A percentile compares a stretch with the other conserved stretches of the same genome.
Evolutionary conservation across 2,888 invertebrate genomes (phyloP).

Genomic region (Carterocephalus palaemon): DNA sequence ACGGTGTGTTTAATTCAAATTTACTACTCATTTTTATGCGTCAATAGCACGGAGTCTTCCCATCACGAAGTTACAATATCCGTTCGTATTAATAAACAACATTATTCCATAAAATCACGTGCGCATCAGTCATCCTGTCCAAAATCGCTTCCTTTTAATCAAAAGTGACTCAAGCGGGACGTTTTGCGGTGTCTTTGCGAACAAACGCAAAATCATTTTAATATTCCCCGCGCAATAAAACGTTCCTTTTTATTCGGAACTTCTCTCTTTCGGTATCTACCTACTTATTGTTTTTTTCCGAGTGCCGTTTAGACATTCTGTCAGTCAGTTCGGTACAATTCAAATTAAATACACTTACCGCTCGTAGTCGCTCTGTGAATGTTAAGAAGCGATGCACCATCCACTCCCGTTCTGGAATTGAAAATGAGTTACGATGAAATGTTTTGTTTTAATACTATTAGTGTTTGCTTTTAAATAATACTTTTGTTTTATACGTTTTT

Average conservation of each 20-base stretch:
- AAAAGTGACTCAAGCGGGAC: constrained; percentile 55
- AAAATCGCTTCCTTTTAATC: constrained; percentile 71
- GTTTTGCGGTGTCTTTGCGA: constrained; percentile 37
- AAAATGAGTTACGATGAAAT: constrained; percentile 60
- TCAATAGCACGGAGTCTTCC: constrained; percentile 55
- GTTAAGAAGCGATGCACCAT: constrained; percentile 55
- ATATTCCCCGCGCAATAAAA: constrained; percentile 61
- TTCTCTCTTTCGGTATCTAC: constrained; percentile 52
- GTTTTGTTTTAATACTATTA: constrained; percentile 72
- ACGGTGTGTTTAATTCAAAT: no score
- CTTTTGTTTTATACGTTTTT: constrained; percentile 63
- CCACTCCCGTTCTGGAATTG: constrained; percentile 56
- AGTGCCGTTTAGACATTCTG: constrained; percentile 65
- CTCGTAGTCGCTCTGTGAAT: constrained; percentile 58
- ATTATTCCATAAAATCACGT: constrained; percentile 65
- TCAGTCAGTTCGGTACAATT: constrained; percentile 71
- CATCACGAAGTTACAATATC: constrained; percentile 71
- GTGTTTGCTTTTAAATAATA: constrained; percentile 64
- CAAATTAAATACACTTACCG: constrained; percentile 74
- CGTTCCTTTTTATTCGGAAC: constrained; percentile 56
- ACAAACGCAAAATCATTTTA: constrained; percentile 50
- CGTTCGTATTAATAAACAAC: constrained; percentile 67
- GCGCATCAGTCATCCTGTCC: constrained; percentile 66
- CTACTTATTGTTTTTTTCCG: constrained; percentile 60
- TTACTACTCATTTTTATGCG: constrained; percentile 65